Evolutionary conservation across 2,113 vertebrate genomes (phyloP).

Genomic region (Oxyura jamaicensis): DNA sequence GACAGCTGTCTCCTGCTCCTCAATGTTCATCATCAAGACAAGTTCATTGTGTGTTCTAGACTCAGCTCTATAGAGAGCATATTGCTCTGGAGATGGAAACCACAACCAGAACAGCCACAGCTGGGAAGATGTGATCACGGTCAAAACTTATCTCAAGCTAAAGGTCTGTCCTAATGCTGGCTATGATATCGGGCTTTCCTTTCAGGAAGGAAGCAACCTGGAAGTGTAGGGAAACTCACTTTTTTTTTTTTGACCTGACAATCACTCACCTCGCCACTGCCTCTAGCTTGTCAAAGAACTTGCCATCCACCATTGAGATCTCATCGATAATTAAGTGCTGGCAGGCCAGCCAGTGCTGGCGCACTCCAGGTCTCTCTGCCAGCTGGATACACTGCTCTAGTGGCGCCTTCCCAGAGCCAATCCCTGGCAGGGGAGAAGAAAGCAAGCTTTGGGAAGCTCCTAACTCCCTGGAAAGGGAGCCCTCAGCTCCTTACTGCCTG

Average conservation of each 20-base stretch:
- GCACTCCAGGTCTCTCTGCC: conserved; percentile 86
- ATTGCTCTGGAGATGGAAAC: not conserved
- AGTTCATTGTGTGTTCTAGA: not conserved
- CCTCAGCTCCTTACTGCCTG: fast-evolving
- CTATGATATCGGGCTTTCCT: not conserved
- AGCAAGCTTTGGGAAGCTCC: not conserved
- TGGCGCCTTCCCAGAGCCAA: conserved; percentile 89
- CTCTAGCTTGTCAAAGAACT: conserved; percentile 95
- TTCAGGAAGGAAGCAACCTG: not conserved
- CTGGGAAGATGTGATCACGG: fast-evolving
- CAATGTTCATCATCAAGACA: not conserved
- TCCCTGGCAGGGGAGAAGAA: conserved; percentile 76
- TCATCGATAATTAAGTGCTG: conserved; percentile 93
- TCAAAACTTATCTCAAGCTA: not conserved
- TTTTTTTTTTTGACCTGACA: not conserved
- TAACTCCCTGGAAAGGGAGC: not conserved
- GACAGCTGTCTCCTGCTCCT: not conserved
- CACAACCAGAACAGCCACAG: not conserved
- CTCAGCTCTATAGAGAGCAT: not conserved
- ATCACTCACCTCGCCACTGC: conserved; percentile 86
- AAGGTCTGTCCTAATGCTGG: not conserved
- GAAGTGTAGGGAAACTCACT: fast-evolving
- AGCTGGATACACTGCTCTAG: conserved; percentile 92
- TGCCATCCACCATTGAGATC: conserved; percentile 95
- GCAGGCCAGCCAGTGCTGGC: conserved; percentile 91